Percentiles rank a stretch among this genome's conserved stretches.
Evolutionary conservation across 2,113 vertebrate genomes (phyloP).

Genomic region (Gambusia holbrooki): DNA sequence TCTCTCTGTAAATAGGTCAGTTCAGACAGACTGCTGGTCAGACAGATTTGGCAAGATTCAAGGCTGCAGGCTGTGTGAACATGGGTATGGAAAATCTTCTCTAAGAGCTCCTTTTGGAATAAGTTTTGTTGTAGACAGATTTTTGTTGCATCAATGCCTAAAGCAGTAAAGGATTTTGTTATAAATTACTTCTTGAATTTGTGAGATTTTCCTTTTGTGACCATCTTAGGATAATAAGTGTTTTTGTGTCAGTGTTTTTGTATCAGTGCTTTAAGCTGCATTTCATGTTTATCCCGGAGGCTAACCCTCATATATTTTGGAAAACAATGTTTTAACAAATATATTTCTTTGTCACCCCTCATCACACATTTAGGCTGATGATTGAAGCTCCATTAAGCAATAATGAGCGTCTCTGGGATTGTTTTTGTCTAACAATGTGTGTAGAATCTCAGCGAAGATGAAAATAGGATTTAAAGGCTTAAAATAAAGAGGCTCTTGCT

Average conservation of each 20-base stretch:
- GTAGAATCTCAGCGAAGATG: slow-evolving; percentile 11
- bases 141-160: not conserved
- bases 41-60: slow-evolving; percentile 38
- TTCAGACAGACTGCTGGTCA: slow-evolving; percentile 34
- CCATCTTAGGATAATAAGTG: not conserved
- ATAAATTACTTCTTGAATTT: not conserved
- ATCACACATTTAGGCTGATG: slow-evolving; percentile 23
- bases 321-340: slow-evolving; percentile 7
- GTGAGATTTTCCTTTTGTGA: slow-evolving; percentile 9
- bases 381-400: slow-evolving; percentile 15
- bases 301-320: slow-evolving; percentile 53
- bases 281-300: slow-evolving; percentile 43
- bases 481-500: slow-evolving; percentile 17
- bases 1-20: slow-evolving; percentile 53
- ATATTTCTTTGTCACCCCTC: slow-evolving; percentile 31
- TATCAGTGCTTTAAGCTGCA: slow-evolving; percentile 26
- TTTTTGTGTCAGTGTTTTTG: slow-evolving; percentile 2
- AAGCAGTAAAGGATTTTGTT: not conserved
- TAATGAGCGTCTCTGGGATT: slow-evolving; percentile 4
- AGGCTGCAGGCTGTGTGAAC: slow-evolving; percentile 3
- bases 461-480: slow-evolving; percentile 43
- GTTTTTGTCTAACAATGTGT: slow-evolving; percentile 29
- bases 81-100: slow-evolving; percentile 9
- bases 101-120: slow-evolving; percentile 21
- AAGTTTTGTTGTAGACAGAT: not conserved